phyloP scores from a whole-genome alignment of 1,140 invertebrate genomes.

The Polypedilum vanderplanki region DNA sequence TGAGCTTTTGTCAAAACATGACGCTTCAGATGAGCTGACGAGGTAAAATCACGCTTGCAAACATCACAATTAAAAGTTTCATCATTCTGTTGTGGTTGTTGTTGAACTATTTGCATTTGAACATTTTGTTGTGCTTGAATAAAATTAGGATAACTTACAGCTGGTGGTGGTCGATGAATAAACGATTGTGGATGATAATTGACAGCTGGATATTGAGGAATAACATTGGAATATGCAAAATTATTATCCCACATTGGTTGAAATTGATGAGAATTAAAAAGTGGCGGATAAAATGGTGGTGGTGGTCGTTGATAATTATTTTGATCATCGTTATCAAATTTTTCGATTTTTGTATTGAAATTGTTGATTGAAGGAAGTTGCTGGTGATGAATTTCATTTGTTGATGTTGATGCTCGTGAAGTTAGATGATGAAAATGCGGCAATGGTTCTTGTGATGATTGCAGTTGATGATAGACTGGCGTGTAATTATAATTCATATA shows the following conservation, averaged over 20 bases:
- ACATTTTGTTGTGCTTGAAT: background rate
- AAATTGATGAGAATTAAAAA: constrained; percentile 29
- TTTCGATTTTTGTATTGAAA: constrained; percentile 20
- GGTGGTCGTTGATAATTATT: constrained; percentile 30
- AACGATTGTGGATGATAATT: background rate
- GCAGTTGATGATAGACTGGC: background rate
- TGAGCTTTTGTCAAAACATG: too few species aligned
- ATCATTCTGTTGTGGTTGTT: background rate
- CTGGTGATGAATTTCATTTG: background rate
- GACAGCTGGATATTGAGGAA: background rate
- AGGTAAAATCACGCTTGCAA: too few species aligned
- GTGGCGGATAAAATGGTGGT: background rate
- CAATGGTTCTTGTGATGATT: background rate
- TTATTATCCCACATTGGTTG: constrained; percentile 23
- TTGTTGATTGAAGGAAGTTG: background rate
- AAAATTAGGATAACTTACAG: background rate
- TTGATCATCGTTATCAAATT: background rate
- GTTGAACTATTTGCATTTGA: background rate
- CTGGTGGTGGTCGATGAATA: background rate
- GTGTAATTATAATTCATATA: background rate
- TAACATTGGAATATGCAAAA: background rate
- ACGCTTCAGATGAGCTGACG: too few species aligned
- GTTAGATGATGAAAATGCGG: background rate
- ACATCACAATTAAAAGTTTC: too few species aligned
- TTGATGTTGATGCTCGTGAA: background rate